Base-by-base conservation (phyloP, 2,113 vertebrate genomes). In the Gadus chalcogrammus region DNA sequence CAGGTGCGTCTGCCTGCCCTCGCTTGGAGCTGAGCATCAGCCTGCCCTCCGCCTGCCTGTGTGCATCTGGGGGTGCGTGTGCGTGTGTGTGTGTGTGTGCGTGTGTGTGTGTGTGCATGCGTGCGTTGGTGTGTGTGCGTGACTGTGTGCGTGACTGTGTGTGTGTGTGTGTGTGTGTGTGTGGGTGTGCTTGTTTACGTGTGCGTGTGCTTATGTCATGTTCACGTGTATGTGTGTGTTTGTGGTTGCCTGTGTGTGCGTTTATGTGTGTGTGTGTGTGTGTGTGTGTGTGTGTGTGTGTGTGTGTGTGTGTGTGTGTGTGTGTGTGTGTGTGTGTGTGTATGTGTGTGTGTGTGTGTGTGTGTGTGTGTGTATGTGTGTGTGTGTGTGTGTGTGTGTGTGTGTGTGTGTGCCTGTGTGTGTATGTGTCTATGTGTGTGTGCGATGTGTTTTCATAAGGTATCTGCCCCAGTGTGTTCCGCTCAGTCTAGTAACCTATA, bases 1-100 rank as follows among this genome's bases (percentile, higher is more conserved):
- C 93, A 93, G 90, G 92, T 94, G 91, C 90, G 88, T 91, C 84
- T 82, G 42, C 72, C 80, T 86, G 28, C 74, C 79, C 77, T 79
- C 71, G 4, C 59, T 4, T 64, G 6, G 0, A 5, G 22, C 11
- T 61, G 59, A 61, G 4, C 15, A 16, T 17, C 58, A 22, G 18
- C 7, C 60, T 58, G 65, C 74, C 79, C 77, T 79, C 71, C 0
- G 7, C 65, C 55, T 17, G 77, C 68, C 82, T 73, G 65, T 79
- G 15, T 69, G 58, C 69, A 61, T 73, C 6, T 72, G 72, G 65
- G 16, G 72, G 69, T 68, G 67, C 58, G 67, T 59, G 66, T 65
- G 67, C 53, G 15, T 55, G 48, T 15, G 38, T 24, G 65, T 16
- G 65, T 24, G 42, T 53, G 42, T 24, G 65, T 16, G 42, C 1